phyloP scores from a whole-genome alignment of 2,113 vertebrate genomes.

The Chamaea fasciata region DNA sequence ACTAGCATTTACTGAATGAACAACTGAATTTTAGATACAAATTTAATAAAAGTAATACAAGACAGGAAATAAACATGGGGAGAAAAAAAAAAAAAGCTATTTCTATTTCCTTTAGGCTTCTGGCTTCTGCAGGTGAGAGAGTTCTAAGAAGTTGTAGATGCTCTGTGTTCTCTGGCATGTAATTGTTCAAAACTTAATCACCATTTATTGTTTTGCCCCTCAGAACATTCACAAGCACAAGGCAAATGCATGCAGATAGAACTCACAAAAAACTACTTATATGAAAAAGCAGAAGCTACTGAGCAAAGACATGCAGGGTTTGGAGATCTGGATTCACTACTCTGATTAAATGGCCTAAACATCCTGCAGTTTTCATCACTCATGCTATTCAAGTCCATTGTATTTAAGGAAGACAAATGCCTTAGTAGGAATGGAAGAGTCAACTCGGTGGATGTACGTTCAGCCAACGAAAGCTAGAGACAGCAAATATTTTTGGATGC shows the following conservation, averaged over 20 bases:
- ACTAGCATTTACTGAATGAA: conserved; percentile 60
- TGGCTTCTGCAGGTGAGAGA: not conserved
- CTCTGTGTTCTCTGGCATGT: not conserved
- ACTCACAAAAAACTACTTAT: not conserved
- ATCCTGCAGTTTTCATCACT: not conserved
- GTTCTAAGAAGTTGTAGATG: not conserved
- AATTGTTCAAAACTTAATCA: not conserved
- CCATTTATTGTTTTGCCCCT: not conserved
- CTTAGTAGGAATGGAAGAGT: not conserved
- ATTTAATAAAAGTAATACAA: conserved; percentile 55
- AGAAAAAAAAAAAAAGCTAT: conserved; percentile 29
- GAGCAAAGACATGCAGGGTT: not conserved
- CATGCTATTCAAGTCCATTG: not conserved
- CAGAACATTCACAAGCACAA: not conserved
- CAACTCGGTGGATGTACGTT: rapidly evolving
- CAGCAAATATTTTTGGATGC: not conserved
- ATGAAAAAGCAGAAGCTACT: not conserved
- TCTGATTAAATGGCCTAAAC: not conserved
- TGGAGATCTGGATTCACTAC: not conserved
- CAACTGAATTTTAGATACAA: conserved; percentile 53
- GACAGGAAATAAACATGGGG: conserved; percentile 35
- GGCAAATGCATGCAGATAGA: not conserved
- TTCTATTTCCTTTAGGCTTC: conserved; percentile 38
- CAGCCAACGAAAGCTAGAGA: not conserved
- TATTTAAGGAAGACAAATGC: not conserved